phyloP scores from a whole-genome alignment of 2,888 invertebrate genomes.

The Sinohyriopsis cumingii region DNA sequence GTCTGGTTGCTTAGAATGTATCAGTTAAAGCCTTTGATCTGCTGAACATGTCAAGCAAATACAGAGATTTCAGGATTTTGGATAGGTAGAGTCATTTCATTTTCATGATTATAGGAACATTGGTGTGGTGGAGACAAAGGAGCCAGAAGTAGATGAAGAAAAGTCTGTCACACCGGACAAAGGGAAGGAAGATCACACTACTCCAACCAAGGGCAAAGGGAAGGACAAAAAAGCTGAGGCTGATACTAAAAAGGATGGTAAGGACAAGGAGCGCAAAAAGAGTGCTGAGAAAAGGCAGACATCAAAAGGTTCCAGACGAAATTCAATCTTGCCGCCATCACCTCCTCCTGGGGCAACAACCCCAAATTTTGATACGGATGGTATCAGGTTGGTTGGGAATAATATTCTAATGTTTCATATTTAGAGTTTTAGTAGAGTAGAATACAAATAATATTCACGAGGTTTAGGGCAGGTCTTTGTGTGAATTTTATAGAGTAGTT shows the following conservation, averaged over 20 bases:
- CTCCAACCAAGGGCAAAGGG: constrained; percentile 58
- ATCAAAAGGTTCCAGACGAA: constrained; percentile 46
- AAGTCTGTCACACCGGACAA: constrained; percentile 66
- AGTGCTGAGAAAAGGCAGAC: constrained; percentile 62
- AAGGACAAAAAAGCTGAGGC: constrained; percentile 42
- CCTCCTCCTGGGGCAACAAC: constrained; percentile 66
- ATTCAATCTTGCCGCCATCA: constrained; percentile 54
- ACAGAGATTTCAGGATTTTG: too few relatives aligned
- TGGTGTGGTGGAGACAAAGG: constrained; percentile 58
- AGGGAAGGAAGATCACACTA: constrained; percentile 59
- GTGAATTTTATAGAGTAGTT: too few relatives aligned
- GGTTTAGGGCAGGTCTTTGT: too few relatives aligned
- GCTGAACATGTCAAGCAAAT: too few relatives aligned
- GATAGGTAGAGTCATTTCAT: too few relatives aligned
- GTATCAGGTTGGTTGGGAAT: constrained; percentile 41
- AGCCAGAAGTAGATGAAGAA: constrained; percentile 66
- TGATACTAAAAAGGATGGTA: constrained; percentile 28
- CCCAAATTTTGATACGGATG: constrained; percentile 66
- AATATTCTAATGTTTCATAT: not conserved
- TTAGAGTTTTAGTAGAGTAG: not conserved
- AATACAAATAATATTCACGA: not conserved
- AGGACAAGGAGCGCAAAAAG: constrained; percentile 48
- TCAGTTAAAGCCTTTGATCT: too few relatives aligned
- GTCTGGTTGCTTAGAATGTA: too few relatives aligned
- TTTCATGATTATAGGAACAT: constrained; percentile 53